Percentiles rank a stretch among this genome's conserved stretches.
phyloP scores from a whole-genome alignment of 1,140 invertebrate species.

The Aphis craccivora region DNA sequence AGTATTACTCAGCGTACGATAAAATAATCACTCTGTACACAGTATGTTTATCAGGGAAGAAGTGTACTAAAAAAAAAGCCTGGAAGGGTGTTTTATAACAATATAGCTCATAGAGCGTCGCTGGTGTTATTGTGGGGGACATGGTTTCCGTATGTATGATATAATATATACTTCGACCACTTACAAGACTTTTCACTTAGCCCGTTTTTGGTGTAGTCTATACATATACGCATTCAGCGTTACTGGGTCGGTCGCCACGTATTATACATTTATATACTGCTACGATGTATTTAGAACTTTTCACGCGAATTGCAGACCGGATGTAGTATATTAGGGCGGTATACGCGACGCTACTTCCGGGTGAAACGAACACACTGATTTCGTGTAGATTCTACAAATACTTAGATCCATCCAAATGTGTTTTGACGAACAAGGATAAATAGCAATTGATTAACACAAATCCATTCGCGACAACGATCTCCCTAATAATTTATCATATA shows the following conservation, averaged over 20 bases:
- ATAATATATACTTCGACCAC: constrained; percentile 9
- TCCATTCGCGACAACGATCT: not conserved
- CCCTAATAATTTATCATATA: not conserved
- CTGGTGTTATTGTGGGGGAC: not conserved
- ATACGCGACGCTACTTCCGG: not conserved
- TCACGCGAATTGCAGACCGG: not conserved
- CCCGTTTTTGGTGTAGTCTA: not conserved
- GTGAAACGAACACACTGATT: not conserved
- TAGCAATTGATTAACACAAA: not conserved
- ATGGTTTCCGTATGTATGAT: not conserved
- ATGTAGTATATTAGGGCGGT: not conserved
- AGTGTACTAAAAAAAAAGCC: not conserved
- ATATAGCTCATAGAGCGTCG: not conserved
- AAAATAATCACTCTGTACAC: not conserved
- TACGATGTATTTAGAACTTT: not conserved
- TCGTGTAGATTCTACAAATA: not conserved
- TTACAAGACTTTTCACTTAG: constrained; percentile 46
- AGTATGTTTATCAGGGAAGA: not conserved
- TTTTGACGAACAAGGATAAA: not conserved
- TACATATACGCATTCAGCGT: not conserved
- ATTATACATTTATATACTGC: not conserved
- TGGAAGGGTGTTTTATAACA: not conserved
- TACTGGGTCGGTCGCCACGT: not conserved
- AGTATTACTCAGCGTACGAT: not conserved
- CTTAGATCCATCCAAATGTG: not conserved